Percentiles rank a stretch among this genome's conserved stretches.
phyloP scores from a whole-genome alignment of 2,797 vertebrate genomes.

The Pseudochirops corinnae region DNA sequence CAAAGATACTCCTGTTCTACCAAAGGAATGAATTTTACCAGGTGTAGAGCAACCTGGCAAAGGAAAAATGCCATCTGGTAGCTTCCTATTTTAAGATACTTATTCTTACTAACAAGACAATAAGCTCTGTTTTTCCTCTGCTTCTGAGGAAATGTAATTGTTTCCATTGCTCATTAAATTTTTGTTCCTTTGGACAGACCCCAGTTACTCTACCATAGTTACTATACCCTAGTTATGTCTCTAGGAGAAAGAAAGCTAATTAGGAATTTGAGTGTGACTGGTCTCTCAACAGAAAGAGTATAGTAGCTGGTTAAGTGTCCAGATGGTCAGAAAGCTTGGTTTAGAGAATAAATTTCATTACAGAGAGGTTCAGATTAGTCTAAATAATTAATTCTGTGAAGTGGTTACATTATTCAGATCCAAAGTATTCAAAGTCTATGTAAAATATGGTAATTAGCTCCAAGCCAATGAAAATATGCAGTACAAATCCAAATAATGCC shows the following conservation, averaged over 20 bases:
- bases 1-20: background rate
- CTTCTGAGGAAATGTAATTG: background rate
- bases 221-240: background rate
- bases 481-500: background rate
- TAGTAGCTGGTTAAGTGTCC: background rate
- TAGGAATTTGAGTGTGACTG: background rate
- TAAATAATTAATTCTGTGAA: background rate
- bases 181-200: background rate
- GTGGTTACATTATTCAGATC: background rate
- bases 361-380: background rate
- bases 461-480: background rate
- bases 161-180: background rate
- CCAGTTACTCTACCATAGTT: background rate
- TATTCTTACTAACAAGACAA: background rate
- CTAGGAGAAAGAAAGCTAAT: background rate
- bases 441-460: background rate
- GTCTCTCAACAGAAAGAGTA: background rate
- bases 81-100: background rate
- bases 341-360: background rate
- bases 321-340: background rate
- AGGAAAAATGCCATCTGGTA: background rate
- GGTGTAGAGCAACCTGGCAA: background rate
- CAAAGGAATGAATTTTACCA: background rate
- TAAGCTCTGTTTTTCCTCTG: background rate
- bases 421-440: background rate